These are phyloP conservation scores for Steinernema hermaphroditum DNA, from an alignment of 2,888 invertebrate genomes.

Conservation along the genomic window DNA sequence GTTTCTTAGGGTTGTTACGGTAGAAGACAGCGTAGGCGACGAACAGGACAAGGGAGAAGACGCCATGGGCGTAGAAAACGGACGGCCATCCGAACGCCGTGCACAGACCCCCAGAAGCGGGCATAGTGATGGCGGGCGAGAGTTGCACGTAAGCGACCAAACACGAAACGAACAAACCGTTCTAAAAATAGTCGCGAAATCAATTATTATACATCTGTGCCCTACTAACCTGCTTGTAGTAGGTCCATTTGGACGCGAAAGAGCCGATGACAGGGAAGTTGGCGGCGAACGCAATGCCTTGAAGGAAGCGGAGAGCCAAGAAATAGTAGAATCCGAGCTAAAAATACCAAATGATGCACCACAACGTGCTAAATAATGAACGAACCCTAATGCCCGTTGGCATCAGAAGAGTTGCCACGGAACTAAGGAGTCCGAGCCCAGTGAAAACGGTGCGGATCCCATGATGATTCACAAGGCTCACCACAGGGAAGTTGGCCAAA, in stretches of 20 bases:
- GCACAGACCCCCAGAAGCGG: slow-evolving; percentile 43
- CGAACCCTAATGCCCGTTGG: slow-evolving; percentile 49
- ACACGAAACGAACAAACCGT: slow-evolving; percentile 55
- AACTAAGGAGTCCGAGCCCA: slow-evolving; percentile 48
- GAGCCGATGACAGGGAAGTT: slow-evolving; percentile 58
- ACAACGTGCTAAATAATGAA: no score
- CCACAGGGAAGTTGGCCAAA: slow-evolving; percentile 52
- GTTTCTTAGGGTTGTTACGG: slow-evolving; percentile 54
- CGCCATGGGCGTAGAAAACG: slow-evolving; percentile 55
- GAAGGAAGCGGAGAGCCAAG: slow-evolving; percentile 47
- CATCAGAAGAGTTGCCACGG: slow-evolving; percentile 48
- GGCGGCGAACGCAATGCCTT: slow-evolving; percentile 54
- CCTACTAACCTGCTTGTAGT: slow-evolving; percentile 49
- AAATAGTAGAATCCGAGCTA: slow-evolving; percentile 52
- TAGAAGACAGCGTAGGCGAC: slow-evolving; percentile 55
- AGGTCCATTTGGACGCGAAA: slow-evolving; percentile 55
- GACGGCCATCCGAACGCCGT: slow-evolving; percentile 47
- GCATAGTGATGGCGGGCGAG: slow-evolving; percentile 57
- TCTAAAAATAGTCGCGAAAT: slow-evolving; percentile 32
- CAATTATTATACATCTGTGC: not conserved
- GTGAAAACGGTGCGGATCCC: slow-evolving; percentile 53
- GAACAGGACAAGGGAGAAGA: slow-evolving; percentile 50
- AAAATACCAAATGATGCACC: slow-evolving; percentile 29
- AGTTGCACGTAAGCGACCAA: slow-evolving; percentile 57
- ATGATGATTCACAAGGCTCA: slow-evolving; percentile 45